Evolutionary conservation across 2,888 invertebrate species (phyloP).

Genomic region (Magallana nippona): DNA sequence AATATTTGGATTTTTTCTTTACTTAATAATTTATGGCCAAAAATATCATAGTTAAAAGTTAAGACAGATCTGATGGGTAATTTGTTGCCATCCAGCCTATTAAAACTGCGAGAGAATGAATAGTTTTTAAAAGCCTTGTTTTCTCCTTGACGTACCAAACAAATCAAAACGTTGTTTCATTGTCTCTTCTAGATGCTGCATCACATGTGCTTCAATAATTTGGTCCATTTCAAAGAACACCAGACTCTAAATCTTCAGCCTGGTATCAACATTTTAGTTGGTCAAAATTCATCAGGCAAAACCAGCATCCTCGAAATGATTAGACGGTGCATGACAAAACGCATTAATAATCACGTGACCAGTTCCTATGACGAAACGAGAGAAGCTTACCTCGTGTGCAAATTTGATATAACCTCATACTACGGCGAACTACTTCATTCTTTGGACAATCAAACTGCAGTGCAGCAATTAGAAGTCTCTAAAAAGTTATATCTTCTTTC

Average conservation of each 20-base stretch:
- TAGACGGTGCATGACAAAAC: background rate
- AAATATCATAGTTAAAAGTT: no score
- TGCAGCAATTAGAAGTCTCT: background rate
- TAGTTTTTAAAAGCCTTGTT: no score
- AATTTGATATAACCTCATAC: background rate
- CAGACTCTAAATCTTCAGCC: background rate
- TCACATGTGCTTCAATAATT: slow-evolving; percentile 8
- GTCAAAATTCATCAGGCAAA: slow-evolving; percentile 27
- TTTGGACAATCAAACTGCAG: background rate
- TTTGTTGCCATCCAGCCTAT: no score
- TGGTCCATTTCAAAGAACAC: slow-evolving; percentile 12
- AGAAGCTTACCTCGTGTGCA: slow-evolving; percentile 7
- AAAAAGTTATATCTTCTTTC: background rate
- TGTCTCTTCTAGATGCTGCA: background rate
- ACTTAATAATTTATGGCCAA: no score
- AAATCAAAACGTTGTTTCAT: no score
- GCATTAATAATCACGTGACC: slow-evolving; percentile 1
- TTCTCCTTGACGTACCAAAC: no score
- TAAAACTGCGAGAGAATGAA: no score
- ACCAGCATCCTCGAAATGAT: slow-evolving; percentile 21
- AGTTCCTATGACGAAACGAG: slow-evolving; percentile 14
- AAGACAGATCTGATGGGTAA: no score
- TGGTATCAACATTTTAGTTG: slow-evolving; percentile 12
- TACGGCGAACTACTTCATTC: background rate
- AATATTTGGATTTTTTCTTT: no score